A percentile compares a stretch with the other conserved stretches of the same genome.
Evolutionary conservation across 2,113 vertebrate species (phyloP).

Genomic region (Budorcas taxicolor): DNA sequence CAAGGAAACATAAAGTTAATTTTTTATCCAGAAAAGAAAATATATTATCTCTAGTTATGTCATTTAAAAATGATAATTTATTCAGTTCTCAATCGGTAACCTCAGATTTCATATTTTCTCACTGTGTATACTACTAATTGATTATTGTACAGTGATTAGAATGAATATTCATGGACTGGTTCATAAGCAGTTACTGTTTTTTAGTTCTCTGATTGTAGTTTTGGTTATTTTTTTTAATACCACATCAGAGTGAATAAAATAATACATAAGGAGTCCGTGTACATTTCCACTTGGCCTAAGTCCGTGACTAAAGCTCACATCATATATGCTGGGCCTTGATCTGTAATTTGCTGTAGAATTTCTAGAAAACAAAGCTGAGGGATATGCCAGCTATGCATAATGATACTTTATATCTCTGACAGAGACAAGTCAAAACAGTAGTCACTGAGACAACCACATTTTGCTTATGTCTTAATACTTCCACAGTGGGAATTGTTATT

Average conservation of each 20-base stretch:
- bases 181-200: conserved; percentile 12
- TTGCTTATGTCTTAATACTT: neutral
- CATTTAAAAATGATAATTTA: conserved; percentile 57
- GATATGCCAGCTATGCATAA: neutral
- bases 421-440: neutral
- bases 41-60: conserved; percentile 48
- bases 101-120: conserved; percentile 51
- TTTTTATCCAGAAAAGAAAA: conserved; percentile 55
- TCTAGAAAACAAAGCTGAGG: neutral
- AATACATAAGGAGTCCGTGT: neutral
- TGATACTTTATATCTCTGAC: neutral
- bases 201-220: neutral
- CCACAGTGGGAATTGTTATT: neutral
- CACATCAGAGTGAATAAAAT: neutral
- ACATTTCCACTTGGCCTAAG: neutral
- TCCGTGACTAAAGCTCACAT: neutral
- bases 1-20: neutral
- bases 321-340: neutral
- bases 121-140: conserved; percentile 46
- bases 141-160: conserved; percentile 50
- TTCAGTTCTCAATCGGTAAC: conserved; percentile 50
- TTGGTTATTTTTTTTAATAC: neutral
- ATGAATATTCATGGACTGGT: conserved; percentile 61
- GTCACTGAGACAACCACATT: neutral
- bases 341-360: neutral